Percentiles rank a stretch among this genome's conserved stretches.
phyloP scores from a whole-genome alignment of 2,888 invertebrate genomes.

The Drosophila melanosoma region DNA sequence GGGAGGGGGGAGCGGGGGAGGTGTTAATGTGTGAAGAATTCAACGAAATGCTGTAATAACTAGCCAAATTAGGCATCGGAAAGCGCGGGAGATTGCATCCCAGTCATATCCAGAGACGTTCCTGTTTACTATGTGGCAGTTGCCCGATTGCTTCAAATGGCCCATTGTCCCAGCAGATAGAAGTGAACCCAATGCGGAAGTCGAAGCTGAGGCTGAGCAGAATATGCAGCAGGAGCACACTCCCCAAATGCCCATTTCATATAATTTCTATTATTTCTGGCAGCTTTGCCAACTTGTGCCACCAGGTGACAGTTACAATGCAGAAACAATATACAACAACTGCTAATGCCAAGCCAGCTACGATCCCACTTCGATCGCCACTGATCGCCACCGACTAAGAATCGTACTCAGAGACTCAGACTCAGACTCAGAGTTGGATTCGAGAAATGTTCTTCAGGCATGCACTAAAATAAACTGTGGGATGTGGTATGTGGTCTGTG shows the following conservation, averaged over 20 bases:
- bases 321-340: conserved; percentile 74
- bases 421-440: conserved; percentile 12
- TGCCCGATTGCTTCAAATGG: conserved; percentile 50
- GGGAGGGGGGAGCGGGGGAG: conserved; percentile 33
- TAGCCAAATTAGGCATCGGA: conserved; percentile 63
- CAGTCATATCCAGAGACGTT: conserved; percentile 36
- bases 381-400: conserved; percentile 50
- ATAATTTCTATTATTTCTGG: conserved; percentile 78
- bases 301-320: conserved; percentile 78
- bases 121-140: conserved; percentile 10
- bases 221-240: conserved; percentile 64
- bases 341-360: conserved; percentile 47
- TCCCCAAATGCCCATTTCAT: conserved; percentile 78
- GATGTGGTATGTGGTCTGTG: conserved; percentile 15
- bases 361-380: conserved; percentile 51
- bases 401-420: conserved; percentile 20
- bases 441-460: conserved; percentile 45
- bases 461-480: conserved; percentile 30
- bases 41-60: conserved; percentile 63
- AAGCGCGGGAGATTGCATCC: conserved; percentile 55
- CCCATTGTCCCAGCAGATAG: conserved; percentile 61
- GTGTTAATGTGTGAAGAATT: conserved; percentile 51
- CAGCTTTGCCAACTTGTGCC: conserved; percentile 70
- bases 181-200: conserved; percentile 69
- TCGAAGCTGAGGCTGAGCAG: conserved; percentile 27